Base-by-base conservation (phyloP, 2,888 invertebrate genomes). In the Geotrupes spiniger region DNA sequence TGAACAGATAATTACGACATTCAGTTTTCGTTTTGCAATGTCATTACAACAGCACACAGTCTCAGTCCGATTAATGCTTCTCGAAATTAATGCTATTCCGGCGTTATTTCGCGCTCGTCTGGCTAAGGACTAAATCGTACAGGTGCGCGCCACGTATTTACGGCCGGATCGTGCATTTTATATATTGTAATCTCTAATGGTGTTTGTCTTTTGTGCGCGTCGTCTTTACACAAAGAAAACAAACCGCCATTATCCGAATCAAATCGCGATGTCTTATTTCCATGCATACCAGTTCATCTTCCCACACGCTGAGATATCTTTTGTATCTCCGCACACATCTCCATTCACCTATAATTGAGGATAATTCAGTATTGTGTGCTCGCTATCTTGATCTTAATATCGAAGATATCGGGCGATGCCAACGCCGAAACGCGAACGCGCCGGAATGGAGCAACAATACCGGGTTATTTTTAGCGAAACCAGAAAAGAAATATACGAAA, bases 341-440 rank as follows among this genome's bases (percentile, higher is more conserved):
- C 59, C 59, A 64, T 64, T 64, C 63, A 61, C 55, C 61, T 64
- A 65, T 65, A 67, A 67, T 66, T 66, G 65, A 61, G 64, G 65
- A 64, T 66, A 65, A 66, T 64, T 66, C 59, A 57, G 54, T 57
- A 63, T 65, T 65, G 63, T 64, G 54, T 46, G 51, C 29, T 44
- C 36, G 47, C 47, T 51, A 47, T 47, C 55, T 49, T 36, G 41
- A 47, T 54, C 50, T 43, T 42, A 47, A 47, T 49, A 49, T 46
- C 26, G 46, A 31, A 46, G 40, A 46, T n/a, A n/a, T 46, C 46
- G 33, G 36, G 41, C 33, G 36, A 21, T 21, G 21, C 21, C 10
- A 26, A 36, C 40, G 46, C 36, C 46, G 41, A 46, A 46, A 46
- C 40, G 40, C 40, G 27, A 41, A 33, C n/a, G n/a, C 27, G 36